Evolutionary conservation across 1,140 invertebrate genomes (phyloP).

Genomic region (Anagrus nilaparvatae): DNA sequence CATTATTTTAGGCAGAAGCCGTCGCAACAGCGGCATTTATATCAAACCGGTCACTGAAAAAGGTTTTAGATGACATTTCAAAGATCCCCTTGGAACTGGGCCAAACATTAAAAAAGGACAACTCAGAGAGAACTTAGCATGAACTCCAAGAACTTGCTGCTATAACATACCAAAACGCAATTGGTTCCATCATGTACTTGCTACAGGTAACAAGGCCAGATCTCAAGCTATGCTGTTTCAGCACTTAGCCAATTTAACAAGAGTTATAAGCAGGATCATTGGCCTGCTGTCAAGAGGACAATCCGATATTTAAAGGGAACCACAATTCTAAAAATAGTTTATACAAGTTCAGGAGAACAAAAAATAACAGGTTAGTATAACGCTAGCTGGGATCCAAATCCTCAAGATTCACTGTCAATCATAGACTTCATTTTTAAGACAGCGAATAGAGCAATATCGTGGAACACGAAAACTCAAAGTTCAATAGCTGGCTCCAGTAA

Average conservation of each 20-base stretch:
- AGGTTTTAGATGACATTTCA: background rate
- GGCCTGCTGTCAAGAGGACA: background rate
- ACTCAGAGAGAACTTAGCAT: conserved; percentile 11
- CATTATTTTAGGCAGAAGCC: conserved; percentile 1
- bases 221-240: conserved; percentile 34
- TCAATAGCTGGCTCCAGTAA: no score
- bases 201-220: conserved; percentile 38
- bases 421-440: background rate
- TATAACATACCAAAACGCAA: conserved; percentile 26
- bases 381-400: background rate
- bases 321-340: background rate
- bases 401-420: background rate
- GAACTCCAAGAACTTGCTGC: background rate
- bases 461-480: conserved; percentile 27
- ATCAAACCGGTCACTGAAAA: conserved; percentile 16
- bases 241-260: background rate
- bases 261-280: background rate
- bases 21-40: conserved; percentile 11
- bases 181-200: conserved; percentile 27
- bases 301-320: conserved; percentile 1
- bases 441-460: conserved; percentile 18
- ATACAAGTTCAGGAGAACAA: background rate
- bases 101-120: conserved; percentile 20
- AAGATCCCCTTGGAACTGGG: conserved; percentile 25
- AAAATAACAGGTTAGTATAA: background rate